Percentiles rank a stretch among this genome's conserved stretches.
Evolutionary conservation across 1,140 invertebrate genomes (phyloP).

Genomic region (Cydia amplana): DNA sequence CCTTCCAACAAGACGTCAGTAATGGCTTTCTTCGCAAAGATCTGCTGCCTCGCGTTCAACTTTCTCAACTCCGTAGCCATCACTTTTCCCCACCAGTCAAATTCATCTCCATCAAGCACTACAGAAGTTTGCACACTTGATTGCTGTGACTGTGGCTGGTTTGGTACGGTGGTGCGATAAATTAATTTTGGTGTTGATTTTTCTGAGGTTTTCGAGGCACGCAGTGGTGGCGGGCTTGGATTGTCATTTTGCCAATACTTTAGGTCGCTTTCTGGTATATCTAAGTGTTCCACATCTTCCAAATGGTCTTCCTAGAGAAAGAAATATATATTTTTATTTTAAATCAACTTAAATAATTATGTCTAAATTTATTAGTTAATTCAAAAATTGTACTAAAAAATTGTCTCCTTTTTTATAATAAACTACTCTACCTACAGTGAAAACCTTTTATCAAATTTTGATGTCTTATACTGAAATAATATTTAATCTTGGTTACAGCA

Average conservation of each 20-base stretch:
- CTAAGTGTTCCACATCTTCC: background rate
- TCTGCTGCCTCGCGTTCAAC: background rate
- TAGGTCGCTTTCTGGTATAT: background rate
- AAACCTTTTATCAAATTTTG: too few species aligned
- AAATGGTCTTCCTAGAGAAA: background rate
- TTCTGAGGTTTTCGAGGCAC: background rate
- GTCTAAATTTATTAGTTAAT: too few species aligned
- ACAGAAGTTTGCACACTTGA: background rate
- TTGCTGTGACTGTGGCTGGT: background rate
- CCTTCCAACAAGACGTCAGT: background rate
- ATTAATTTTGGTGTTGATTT: background rate
- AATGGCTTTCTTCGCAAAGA: slow-evolving; percentile 3
- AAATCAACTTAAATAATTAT: too few species aligned
- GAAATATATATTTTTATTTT: too few species aligned
- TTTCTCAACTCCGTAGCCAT: background rate
- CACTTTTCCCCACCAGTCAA: background rate
- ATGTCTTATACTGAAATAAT: too few species aligned
- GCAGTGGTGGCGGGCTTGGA: background rate
- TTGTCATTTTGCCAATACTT: background rate
- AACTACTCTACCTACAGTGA: too few species aligned
- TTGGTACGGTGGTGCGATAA: background rate
- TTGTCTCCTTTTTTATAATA: too few species aligned
- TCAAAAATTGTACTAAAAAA: too few species aligned
- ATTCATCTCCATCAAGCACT: background rate
- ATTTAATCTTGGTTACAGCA: too few species aligned